Conservation (phyloP, 2,797 vertebrate genomes). For the Prunella strophiata region DNA sequence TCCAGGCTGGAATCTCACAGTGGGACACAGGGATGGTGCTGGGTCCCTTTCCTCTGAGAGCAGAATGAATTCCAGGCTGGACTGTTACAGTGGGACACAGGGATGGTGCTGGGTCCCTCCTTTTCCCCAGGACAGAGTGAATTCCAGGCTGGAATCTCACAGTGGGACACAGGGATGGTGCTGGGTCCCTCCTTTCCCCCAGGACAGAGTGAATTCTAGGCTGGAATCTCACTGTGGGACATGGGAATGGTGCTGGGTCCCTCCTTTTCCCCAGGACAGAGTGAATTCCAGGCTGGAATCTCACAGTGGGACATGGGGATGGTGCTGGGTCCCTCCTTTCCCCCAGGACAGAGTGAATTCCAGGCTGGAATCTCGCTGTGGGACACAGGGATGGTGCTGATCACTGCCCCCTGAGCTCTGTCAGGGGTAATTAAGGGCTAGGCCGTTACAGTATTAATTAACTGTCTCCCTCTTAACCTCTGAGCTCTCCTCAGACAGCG, state of each 20-base stretch:
- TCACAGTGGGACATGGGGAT: rapidly evolving
- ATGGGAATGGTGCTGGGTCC: background rate
- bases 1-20: too few relatives aligned
- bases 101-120: too few relatives aligned
- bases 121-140: too few relatives aligned
- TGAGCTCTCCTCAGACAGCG: background rate
- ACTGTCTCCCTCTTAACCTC: conserved; percentile 19
- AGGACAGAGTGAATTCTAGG: background rate
- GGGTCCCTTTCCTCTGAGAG: too few relatives aligned
- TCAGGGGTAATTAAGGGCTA: conserved; percentile 43
- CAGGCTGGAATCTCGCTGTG: background rate
- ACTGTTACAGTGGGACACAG: too few relatives aligned
- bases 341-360: rapidly evolving
- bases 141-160: too few relatives aligned
- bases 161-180: background rate
- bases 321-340: background rate
- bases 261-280: background rate
- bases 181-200: background rate
- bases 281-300: rapidly evolving
- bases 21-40: too few relatives aligned
- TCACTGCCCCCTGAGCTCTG: background rate
- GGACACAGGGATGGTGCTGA: background rate
- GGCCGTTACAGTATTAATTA: conserved; percentile 40
- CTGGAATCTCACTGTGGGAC: background rate
- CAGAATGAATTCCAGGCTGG: too few relatives aligned